These are phyloP conservation scores for Menura novaehollandiae DNA, from an alignment of 2,113 vertebrate species.

Conservation along the genomic window DNA sequence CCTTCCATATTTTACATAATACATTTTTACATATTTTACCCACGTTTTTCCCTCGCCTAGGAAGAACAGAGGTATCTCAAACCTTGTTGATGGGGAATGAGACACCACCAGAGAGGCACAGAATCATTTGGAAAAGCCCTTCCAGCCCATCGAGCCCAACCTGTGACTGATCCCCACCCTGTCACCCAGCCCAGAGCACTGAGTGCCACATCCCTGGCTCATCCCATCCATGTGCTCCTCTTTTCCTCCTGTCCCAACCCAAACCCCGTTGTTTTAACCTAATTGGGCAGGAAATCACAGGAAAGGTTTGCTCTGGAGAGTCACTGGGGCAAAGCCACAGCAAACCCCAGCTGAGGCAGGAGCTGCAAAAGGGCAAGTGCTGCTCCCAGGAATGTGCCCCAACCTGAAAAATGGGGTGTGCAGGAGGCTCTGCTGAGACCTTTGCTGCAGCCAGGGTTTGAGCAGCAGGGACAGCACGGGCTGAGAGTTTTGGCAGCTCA, in stretches of 20 bases:
- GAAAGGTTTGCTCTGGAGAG: neutral
- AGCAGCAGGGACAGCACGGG: neutral
- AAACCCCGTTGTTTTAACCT: neutral
- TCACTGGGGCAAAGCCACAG: neutral
- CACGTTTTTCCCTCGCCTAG: neutral
- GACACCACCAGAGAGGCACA: neutral
- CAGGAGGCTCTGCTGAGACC: neutral
- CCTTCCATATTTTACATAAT: too few species aligned
- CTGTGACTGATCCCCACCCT: neutral
- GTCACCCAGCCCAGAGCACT: neutral
- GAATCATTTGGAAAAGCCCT: neutral
- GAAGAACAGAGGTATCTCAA: neutral
- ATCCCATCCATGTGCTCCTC: rapidly evolving
- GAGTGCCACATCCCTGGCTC: neutral
- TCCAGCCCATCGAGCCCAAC: neutral
- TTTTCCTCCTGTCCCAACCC: neutral
- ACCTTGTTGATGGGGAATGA: neutral
- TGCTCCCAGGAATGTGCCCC: slow-evolving; percentile 47
- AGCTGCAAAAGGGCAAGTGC: neutral
- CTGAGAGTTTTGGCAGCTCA: neutral
- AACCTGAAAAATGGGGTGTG: neutral
- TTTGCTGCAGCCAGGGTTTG: neutral
- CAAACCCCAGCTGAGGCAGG: neutral
- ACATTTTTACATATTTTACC: too few species aligned
- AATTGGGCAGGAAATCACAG: neutral